Percentiles rank a stretch among this genome's conserved stretches.
Conservation (phyloP, 1,140 invertebrate genomes). For the Drosophila equinoxialis region DNA sequence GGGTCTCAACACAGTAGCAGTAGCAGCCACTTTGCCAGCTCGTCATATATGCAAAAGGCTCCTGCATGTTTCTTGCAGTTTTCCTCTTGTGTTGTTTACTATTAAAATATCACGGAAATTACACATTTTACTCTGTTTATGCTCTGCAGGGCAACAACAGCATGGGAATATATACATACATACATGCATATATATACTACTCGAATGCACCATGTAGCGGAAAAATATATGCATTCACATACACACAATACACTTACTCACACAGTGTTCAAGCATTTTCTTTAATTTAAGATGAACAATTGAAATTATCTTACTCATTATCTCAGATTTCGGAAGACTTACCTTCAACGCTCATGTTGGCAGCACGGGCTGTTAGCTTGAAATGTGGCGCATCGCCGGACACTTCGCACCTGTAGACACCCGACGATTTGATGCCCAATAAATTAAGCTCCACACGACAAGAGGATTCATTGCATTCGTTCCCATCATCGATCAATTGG, state of each 20-base stretch:
- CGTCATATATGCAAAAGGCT: slow-evolving; percentile 62
- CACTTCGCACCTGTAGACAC: slow-evolving; percentile 86
- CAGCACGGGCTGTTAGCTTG: slow-evolving; percentile 84
- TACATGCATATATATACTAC: background rate
- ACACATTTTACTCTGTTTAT: slow-evolving; percentile 81
- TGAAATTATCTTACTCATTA: slow-evolving; percentile 57
- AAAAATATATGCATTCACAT: slow-evolving; percentile 58
- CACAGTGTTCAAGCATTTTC: slow-evolving; percentile 20
- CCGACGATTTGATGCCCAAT: slow-evolving; percentile 83
- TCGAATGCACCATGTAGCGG: slow-evolving; percentile 26
- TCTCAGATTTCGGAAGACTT: slow-evolving; percentile 55
- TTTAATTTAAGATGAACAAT: slow-evolving; percentile 73
- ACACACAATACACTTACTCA: slow-evolving; percentile 22
- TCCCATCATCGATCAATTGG: slow-evolving; percentile 89
- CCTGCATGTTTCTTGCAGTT: slow-evolving; percentile 62
- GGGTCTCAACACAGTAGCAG: background rate
- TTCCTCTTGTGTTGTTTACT: slow-evolving; percentile 73
- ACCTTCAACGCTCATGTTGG: slow-evolving; percentile 86
- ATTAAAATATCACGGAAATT: slow-evolving; percentile 82
- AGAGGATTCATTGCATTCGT: slow-evolving; percentile 84
- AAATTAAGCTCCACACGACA: slow-evolving; percentile 84
- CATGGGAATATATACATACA: slow-evolving; percentile 3
- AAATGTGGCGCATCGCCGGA: slow-evolving; percentile 87
- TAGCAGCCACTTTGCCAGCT: slow-evolving; percentile 68
- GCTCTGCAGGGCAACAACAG: slow-evolving; percentile 53